Evolutionary conservation across 2,113 vertebrate genomes (phyloP), one percentile per base, ranked within the genome.

Genomic region (Lamprotornis superbus): DNA sequence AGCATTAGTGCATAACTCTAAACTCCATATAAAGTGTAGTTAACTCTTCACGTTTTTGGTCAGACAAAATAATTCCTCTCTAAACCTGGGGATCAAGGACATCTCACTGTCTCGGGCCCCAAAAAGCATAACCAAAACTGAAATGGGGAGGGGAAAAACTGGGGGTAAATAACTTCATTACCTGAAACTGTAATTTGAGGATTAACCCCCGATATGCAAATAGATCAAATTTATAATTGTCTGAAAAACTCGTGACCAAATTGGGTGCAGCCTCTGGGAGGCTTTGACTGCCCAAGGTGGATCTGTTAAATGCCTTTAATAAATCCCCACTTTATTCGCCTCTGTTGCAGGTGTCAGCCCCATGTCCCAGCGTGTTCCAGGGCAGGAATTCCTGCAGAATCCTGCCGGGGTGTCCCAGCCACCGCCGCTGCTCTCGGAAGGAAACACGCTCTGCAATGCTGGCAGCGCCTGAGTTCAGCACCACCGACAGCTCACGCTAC

Each of bases 71-170:
- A 57, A 59, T 46, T 9, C 33, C 25, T 35, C 25, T 35, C 53
- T 25, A 16, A 39, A 22, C 7, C 22, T 33, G 39, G 4, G 6
- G 20, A 1, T 22, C 69, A 24, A 14, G 17, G 50, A 25, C 12
- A 20, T 24, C 24, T 4, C 0, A 28, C 14, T 27, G 16, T 9
- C 5, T 55, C 16, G 33, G 39, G 12, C 9, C 13, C 7, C 5
- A 2, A 74, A 55, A 46, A 35, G 7, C 16, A 17, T 2, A 35
- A 74, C 16, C 5, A 15, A 10, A 74, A 57, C 24, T 35, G 31
- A 22, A 10, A 4, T 57, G 24, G 10, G 37, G 31, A 21, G 23
- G 18, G n/a, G 42, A 23, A 8, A 57, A 74, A 46, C 8, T 35
- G 39, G 31, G 31, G 4, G 7, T 3, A 27, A 3, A 9, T 35